Conservation (phyloP, 2,797 vertebrate species). For the Sebastes hopkinsi region DNA sequence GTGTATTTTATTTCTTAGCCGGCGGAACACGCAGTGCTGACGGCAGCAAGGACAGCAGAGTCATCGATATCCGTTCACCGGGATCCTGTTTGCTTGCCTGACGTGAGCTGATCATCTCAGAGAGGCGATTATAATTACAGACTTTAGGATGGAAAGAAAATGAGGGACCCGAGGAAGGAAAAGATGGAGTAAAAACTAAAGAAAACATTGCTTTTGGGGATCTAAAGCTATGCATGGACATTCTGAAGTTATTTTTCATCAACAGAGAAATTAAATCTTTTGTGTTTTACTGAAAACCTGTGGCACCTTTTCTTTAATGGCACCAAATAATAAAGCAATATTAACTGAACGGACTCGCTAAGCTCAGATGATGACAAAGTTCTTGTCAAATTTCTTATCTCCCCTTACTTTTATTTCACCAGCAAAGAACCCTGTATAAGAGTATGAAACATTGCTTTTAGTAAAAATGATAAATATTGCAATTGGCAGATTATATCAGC, state of each 20-base stretch:
- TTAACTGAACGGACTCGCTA: background rate
- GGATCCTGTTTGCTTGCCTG: background rate
- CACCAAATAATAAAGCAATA: background rate
- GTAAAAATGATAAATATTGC: no score
- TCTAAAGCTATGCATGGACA: background rate
- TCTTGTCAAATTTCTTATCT: no score
- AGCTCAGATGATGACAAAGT: background rate
- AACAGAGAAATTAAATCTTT: background rate
- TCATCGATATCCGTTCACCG: constrained; percentile 2
- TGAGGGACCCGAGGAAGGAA: background rate
- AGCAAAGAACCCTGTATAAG: background rate
- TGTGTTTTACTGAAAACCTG: background rate
- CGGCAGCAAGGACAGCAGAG: constrained; percentile 11
- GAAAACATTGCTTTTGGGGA: background rate
- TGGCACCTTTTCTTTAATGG: background rate
- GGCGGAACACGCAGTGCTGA: constrained; percentile 6
- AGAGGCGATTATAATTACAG: background rate
- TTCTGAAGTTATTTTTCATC: background rate
- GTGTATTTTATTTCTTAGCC: constrained; percentile 47
- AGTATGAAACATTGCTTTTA: no score
- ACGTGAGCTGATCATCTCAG: background rate
- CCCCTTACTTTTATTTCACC: background rate
- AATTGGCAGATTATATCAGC: no score
- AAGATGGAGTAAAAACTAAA: background rate
- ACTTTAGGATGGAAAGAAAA: background rate